Evolutionary conservation across 2,113 vertebrate species (phyloP).

Genomic region (Seriola aureovittata): DNA sequence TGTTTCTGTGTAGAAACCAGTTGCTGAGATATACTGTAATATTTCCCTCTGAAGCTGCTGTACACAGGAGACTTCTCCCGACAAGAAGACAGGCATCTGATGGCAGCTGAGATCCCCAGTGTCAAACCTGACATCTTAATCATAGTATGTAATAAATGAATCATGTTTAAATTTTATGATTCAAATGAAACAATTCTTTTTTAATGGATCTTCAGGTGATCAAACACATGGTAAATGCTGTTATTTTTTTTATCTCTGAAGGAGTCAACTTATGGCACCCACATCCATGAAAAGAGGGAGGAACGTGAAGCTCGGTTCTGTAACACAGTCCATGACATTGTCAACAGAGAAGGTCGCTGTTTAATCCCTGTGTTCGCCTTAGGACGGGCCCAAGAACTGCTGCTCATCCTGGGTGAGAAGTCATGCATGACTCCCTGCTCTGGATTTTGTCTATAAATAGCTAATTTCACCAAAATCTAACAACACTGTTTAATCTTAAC

Average conservation of each 20-base stretch:
- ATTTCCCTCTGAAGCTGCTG: conserved; percentile 83
- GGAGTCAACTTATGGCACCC: conserved; percentile 97
- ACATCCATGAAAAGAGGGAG: conserved; percentile 97
- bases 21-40: not conserved
- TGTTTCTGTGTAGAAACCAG: not conserved
- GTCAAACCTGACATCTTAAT: conserved; percentile 98
- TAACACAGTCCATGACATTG: conserved; percentile 97
- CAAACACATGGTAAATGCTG: not conserved
- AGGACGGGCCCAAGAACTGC: conserved; percentile 95
- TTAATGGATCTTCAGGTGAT: not conserved
- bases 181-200: not conserved
- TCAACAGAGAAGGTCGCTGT: conserved; percentile 94
- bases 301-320: conserved; percentile 97
- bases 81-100: conserved; percentile 97
- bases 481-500: too few relatives aligned
- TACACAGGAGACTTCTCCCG: conserved; percentile 99
- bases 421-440: not conserved
- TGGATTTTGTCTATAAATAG: not conserved
- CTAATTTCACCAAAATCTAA: not conserved
- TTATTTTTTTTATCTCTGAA: conserved; percentile 59
- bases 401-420: conserved; percentile 92
- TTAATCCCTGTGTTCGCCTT: conserved; percentile 97
- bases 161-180: not conserved
- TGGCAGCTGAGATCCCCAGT: conserved; percentile 98
- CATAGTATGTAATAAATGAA: conserved; percentile 83